phyloP scores from a whole-genome alignment of 2,113 vertebrate genomes.

The Aptenodytes forsteri region DNA sequence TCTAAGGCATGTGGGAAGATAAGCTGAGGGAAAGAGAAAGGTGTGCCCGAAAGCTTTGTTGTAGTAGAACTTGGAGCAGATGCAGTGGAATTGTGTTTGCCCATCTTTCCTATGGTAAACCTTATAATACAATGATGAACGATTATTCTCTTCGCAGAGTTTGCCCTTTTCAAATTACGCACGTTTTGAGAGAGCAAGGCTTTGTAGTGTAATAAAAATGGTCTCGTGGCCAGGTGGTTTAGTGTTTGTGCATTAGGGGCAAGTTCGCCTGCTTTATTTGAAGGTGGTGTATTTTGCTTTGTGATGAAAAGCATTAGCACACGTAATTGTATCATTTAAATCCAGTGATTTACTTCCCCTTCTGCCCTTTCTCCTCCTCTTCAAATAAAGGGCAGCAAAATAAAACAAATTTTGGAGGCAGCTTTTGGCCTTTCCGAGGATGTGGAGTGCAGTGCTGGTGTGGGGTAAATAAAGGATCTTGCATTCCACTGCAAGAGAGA shows the following conservation, averaged over 20 bases:
- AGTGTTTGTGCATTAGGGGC: not conserved
- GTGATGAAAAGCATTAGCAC: not conserved
- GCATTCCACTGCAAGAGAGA: not conserved
- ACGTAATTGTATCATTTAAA: not conserved
- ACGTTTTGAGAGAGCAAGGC: not conserved
- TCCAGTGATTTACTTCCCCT: not conserved
- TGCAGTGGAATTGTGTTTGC: not conserved
- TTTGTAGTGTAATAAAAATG: not conserved
- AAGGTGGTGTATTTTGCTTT: not conserved
- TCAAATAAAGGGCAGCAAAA: not conserved
- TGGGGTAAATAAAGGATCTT: not conserved
- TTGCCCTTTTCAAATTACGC: not conserved
- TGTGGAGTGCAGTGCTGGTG: not conserved
- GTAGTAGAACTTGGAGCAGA: not conserved
- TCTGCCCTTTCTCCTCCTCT: not conserved
- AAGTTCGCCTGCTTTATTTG: not conserved
- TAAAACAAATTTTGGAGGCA: not conserved
- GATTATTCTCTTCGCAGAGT: not conserved
- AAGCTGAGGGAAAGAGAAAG: not conserved
- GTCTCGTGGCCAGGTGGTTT: not conserved
- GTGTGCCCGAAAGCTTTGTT: not conserved
- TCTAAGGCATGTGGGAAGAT: rapidly evolving
- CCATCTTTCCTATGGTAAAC: not conserved
- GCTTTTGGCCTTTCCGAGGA: not conserved
- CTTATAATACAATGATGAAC: not conserved